These are phyloP conservation scores for Drosophila conformis DNA, from an alignment of 2,888 invertebrate species.

Conservation along the genomic window DNA sequence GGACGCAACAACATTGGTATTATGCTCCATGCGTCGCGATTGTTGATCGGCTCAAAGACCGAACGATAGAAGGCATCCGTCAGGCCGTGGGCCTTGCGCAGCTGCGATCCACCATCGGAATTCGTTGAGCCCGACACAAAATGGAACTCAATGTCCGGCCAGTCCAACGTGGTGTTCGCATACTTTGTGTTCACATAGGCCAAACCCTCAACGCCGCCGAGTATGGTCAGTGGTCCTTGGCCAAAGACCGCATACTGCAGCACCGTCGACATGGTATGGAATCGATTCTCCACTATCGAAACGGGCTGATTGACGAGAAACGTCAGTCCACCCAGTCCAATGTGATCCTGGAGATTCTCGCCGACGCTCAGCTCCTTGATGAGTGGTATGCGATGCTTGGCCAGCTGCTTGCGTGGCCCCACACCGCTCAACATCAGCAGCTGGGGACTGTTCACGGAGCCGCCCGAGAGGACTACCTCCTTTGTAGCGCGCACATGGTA, in stretches of 20 bases:
- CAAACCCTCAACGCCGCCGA: slow-evolving; percentile 95
- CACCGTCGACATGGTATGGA: slow-evolving; percentile 92
- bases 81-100: slow-evolving; percentile 92
- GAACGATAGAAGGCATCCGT: slow-evolving; percentile 90
- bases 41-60: slow-evolving; percentile 91
- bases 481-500: slow-evolving; percentile 91
- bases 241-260: slow-evolving; percentile 94
- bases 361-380: slow-evolving; percentile 94
- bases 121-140: slow-evolving; percentile 94
- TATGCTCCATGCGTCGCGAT: slow-evolving; percentile 93
- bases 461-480: slow-evolving; percentile 95
- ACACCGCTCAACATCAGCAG: slow-evolving; percentile 96
- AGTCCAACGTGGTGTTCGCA: slow-evolving; percentile 91
- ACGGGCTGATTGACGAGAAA: slow-evolving; percentile 92
- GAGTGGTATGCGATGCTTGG: slow-evolving; percentile 91
- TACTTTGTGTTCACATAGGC: slow-evolving; percentile 95
- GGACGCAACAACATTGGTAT: slow-evolving; percentile 94
- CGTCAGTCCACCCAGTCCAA: slow-evolving; percentile 93
- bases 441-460: slow-evolving; percentile 97
- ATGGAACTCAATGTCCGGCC: slow-evolving; percentile 95
- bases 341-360: slow-evolving; percentile 94
- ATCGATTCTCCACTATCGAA: slow-evolving; percentile 91
- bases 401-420: slow-evolving; percentile 90
- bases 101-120: slow-evolving; percentile 93
- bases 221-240: slow-evolving; percentile 92